Percentiles rank a stretch among this genome's conserved stretches.
Evolutionary conservation across 2,888 invertebrate genomes (phyloP).

Genomic region (Dryomyza anilis): DNA sequence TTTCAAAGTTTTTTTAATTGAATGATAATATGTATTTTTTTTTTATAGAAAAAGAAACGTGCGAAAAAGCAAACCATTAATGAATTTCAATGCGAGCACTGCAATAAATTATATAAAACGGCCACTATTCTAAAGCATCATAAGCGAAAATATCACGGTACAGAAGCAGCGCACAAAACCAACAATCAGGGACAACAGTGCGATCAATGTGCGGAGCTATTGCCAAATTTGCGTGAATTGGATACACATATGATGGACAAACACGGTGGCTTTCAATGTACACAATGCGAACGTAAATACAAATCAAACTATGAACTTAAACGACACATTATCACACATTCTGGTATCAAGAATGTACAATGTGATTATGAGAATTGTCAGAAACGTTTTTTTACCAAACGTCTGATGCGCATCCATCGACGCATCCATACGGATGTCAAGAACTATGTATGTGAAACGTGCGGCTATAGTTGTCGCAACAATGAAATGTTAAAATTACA

Average conservation of each 20-base stretch:
- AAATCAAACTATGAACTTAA: constrained; percentile 47
- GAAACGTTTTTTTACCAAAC: constrained; percentile 45
- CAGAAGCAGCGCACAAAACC: neutral
- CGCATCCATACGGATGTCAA: constrained; percentile 37
- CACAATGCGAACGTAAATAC: constrained; percentile 43
- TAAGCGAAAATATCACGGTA: constrained; percentile 32
- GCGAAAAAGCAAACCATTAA: too few relatives aligned
- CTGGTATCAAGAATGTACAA: constrained; percentile 43
- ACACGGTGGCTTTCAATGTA: constrained; percentile 44
- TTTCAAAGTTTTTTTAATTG: too few relatives aligned
- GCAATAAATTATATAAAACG: constrained; percentile 26
- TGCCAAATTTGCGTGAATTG: constrained; percentile 20
- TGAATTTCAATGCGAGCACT: constrained; percentile 24
- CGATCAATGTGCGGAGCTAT: constrained; percentile 21
- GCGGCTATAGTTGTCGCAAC: constrained; percentile 37
- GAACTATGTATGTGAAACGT: constrained; percentile 36
- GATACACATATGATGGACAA: constrained; percentile 23
- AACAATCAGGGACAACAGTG: constrained; percentile 9
- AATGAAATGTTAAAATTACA: constrained; percentile 49
- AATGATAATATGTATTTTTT: too few relatives aligned
- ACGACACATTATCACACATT: constrained; percentile 46
- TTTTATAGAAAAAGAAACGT: neutral
- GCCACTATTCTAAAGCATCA: constrained; percentile 42
- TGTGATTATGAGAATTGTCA: constrained; percentile 48
- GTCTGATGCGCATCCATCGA: constrained; percentile 44